A percentile compares a stretch with the other conserved stretches of the same genome.
Conservation (phyloP, 2,113 vertebrate species). For the Emydocephalus ijimae region DNA sequence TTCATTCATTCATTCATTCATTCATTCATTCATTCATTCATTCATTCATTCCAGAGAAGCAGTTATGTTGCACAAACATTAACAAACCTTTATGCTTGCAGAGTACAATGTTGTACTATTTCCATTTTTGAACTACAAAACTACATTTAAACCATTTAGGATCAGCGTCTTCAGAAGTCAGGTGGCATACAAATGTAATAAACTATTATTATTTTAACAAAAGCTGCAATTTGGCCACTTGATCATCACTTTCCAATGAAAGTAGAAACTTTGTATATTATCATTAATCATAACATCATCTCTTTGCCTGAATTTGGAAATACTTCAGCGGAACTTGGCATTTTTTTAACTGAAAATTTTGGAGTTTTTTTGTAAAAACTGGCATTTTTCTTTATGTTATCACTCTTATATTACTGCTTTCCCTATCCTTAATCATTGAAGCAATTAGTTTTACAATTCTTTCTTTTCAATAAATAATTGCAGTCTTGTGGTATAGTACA, state of each 20-base stretch:
- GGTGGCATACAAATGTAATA: background rate
- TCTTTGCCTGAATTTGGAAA: background rate
- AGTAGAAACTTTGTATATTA: background rate
- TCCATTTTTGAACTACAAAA: background rate
- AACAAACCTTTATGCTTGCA: background rate
- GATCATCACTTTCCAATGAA: background rate
- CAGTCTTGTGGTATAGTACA: background rate
- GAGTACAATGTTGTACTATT: background rate
- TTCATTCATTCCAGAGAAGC: background rate
- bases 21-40: background rate
- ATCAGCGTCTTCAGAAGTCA: background rate
- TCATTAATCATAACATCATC: background rate
- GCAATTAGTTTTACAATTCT: background rate
- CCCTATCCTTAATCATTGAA: background rate
- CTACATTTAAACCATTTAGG: background rate
- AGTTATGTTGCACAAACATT: background rate
- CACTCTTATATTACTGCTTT: background rate
- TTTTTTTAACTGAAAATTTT: background rate
- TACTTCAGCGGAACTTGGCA: background rate
- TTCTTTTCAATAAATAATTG: background rate
- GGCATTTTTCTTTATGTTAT: background rate
- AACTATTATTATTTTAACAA: background rate
- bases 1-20: background rate
- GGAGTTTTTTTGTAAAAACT: background rate
- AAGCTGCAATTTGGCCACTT: background rate